phyloP scores from a whole-genome alignment of 1,140 invertebrate genomes.

The Chrysoperla carnea region DNA sequence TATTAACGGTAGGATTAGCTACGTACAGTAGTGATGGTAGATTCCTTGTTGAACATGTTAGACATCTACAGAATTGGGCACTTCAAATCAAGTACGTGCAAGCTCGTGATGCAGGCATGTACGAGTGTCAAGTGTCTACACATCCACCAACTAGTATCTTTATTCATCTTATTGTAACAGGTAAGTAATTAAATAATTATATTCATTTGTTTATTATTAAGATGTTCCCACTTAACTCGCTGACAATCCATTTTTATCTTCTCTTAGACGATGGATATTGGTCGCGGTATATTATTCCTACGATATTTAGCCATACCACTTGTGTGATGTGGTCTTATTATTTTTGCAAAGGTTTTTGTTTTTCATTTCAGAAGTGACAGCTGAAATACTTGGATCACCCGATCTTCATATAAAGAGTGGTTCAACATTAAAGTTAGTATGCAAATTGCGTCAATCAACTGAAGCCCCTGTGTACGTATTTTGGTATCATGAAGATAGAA shows the following conservation, averaged over 20 bases:
- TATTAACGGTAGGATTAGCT: conserved; percentile 51
- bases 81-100: conserved; percentile 53
- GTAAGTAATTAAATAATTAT: conserved; percentile 47
- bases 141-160: conserved; percentile 63
- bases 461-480: conserved; percentile 62
- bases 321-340: too few relatives aligned
- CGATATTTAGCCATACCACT: too few relatives aligned
- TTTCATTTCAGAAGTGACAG: conserved; percentile 40
- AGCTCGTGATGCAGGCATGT: conserved; percentile 49
- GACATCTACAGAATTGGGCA: conserved; percentile 55
- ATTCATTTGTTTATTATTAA: too few relatives aligned
- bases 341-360: too few relatives aligned
- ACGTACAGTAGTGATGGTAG: conserved; percentile 55
- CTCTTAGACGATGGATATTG: too few relatives aligned
- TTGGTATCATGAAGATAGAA: conserved; percentile 56
- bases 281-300: too few relatives aligned
- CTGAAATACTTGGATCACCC: conserved; percentile 54
- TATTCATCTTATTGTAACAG: conserved; percentile 54
- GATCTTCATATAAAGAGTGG: conserved; percentile 59
- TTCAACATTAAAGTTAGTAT: conserved; percentile 49
- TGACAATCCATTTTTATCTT: too few relatives aligned
- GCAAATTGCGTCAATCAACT: conserved; percentile 48
- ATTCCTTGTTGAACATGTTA: conserved; percentile 64
- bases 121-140: conserved; percentile 65
- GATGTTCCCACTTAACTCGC: too few relatives aligned